Evolutionary conservation across 2,797 vertebrate genomes (phyloP).

Genomic region (Halcyon chelicuti): DNA sequence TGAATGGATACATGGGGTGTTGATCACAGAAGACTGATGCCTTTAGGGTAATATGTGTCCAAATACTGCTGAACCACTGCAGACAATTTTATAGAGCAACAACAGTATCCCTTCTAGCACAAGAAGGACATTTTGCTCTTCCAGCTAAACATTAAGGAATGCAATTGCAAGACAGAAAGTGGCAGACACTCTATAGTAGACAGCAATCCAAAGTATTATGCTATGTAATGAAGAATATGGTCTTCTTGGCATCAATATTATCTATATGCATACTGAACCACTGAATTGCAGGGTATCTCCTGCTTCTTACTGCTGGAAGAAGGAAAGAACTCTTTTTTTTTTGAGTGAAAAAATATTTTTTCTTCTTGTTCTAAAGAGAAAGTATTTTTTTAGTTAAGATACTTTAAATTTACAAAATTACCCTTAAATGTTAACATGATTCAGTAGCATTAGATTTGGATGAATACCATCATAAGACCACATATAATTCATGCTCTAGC

Average conservation of each 20-base stretch:
- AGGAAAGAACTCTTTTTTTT: background rate
- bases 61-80: background rate
- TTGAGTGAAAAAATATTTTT: background rate
- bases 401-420: background rate
- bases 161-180: background rate
- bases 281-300: background rate
- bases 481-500: background rate
- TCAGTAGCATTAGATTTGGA: background rate
- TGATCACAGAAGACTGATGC: fast-evolving
- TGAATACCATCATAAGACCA: background rate
- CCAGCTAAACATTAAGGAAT: background rate
- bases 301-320: background rate
- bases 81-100: background rate
- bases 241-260: background rate
- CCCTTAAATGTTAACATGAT: background rate
- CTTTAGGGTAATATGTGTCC: background rate
- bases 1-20: fast-evolving
- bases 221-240: background rate
- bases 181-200: background rate
- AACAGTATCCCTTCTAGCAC: background rate
- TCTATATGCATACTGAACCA: background rate
- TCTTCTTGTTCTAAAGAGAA: background rate
- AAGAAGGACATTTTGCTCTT: background rate
- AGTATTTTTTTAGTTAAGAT: background rate
- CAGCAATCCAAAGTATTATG: background rate